Conservation (phyloP, 2,113 vertebrate genomes). For the Poecile atricapillus region DNA sequence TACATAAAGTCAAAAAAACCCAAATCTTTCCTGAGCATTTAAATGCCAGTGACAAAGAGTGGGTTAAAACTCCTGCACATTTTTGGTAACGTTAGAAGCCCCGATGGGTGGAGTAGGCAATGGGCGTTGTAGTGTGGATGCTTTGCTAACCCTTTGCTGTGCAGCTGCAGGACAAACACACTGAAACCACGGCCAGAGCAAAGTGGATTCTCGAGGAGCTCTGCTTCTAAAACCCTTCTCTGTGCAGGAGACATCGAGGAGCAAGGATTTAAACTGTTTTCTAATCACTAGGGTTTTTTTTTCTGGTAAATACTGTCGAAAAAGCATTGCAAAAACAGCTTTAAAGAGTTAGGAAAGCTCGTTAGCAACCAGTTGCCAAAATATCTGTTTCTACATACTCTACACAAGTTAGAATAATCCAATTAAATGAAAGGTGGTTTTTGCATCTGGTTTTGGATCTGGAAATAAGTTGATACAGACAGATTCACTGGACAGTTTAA, state of each 20-base stretch:
- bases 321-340: slow-evolving; percentile 10
- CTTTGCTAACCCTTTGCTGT: slow-evolving; percentile 57
- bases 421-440: slow-evolving; percentile 38
- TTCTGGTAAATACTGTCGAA: not conserved
- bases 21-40: not conserved
- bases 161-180: slow-evolving; percentile 8
- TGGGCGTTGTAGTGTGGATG: not conserved
- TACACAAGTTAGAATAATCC: slow-evolving; percentile 28
- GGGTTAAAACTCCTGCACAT: slow-evolving; percentile 27
- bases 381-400: not conserved
- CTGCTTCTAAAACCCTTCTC: not conserved
- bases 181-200: slow-evolving; percentile 18
- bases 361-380: slow-evolving; percentile 30
- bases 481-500: slow-evolving; percentile 48
- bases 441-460: slow-evolving; percentile 51
- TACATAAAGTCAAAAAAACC: not conserved
- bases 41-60: not conserved
- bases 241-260: not conserved
- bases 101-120: slow-evolving; percentile 25
- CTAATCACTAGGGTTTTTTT: not conserved
- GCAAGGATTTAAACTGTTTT: not conserved
- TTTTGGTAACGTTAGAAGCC: slow-evolving; percentile 1
- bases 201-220: not conserved
- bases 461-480: slow-evolving; percentile 46
- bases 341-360: slow-evolving; percentile 31